Evolutionary conservation across 2,113 vertebrate genomes (phyloP).

Genomic region (Epinephelus moara): DNA sequence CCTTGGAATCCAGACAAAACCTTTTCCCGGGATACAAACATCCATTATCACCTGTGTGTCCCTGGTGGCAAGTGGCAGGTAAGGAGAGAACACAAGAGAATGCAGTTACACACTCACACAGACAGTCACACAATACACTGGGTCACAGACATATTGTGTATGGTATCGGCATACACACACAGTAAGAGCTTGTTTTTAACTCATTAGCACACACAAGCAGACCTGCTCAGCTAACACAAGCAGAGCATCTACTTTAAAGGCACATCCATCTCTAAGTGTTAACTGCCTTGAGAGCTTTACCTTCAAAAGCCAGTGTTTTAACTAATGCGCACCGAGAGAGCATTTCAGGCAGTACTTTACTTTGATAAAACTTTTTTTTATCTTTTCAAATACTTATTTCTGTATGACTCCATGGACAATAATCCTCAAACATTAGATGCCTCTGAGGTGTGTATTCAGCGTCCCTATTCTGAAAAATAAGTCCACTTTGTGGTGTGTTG

Average conservation of each 20-base stretch:
- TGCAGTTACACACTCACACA: conserved; percentile 19
- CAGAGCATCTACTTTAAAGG: conserved; percentile 6
- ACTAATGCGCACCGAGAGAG: not conserved
- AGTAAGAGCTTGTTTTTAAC: not conserved
- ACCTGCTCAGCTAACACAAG: not conserved
- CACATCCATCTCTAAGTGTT: not conserved
- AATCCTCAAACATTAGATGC: conserved; percentile 7
- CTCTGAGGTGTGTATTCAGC: conserved; percentile 1
- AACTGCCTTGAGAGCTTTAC: conserved; percentile 6
- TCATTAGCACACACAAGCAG: not conserved
- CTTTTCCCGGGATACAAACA: conserved; percentile 43
- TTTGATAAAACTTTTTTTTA: conserved; percentile 12
- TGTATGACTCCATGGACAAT: conserved; percentile 8
- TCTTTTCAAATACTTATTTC: conserved; percentile 21
- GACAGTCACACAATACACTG: not conserved
- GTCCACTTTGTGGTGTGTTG: not conserved
- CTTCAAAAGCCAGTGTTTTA: conserved; percentile 3
- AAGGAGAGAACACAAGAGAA: conserved; percentile 7
- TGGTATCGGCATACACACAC: not conserved
- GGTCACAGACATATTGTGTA: not conserved
- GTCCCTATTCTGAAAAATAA: not conserved
- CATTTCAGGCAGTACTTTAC: not conserved
- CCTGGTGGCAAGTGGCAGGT: conserved; percentile 31
- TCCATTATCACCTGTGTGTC: conserved; percentile 55
- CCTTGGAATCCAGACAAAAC: conserved; percentile 40